Evolutionary conservation across 2,113 vertebrate genomes (phyloP).

Genomic region (Solenodon paradoxus): DNA sequence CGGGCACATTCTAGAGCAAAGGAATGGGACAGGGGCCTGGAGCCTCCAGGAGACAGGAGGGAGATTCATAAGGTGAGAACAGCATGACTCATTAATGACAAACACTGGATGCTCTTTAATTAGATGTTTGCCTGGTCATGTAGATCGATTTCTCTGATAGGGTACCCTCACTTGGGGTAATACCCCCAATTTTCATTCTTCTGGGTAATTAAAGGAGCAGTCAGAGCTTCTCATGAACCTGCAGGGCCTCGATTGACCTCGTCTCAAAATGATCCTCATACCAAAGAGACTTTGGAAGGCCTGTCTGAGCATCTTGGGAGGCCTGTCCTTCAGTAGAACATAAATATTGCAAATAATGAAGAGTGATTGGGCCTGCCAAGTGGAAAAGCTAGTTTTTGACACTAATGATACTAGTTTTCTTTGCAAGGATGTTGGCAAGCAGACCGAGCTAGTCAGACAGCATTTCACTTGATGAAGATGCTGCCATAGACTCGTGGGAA

Average conservation of each 20-base stretch:
- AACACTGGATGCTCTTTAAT: not conserved
- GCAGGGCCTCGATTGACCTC: not conserved
- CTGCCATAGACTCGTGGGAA: not conserved
- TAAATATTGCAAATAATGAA: not conserved
- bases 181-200: no score
- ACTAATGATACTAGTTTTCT: not conserved
- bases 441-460: not conserved
- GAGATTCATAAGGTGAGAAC: not conserved
- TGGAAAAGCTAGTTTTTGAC: not conserved
- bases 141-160: not conserved
- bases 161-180: no score
- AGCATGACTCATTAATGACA: not conserved
- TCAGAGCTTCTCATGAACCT: no score
- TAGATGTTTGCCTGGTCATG: not conserved
- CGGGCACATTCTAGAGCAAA: not conserved
- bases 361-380: not conserved
- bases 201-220: no score
- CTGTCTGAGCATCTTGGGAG: not conserved
- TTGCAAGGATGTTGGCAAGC: not conserved
- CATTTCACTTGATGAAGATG: not conserved
- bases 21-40: not conserved
- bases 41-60: not conserved
- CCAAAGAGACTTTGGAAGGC: not conserved
- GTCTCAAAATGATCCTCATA: not conserved
- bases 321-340: not conserved